phyloP scores from a whole-genome alignment of 2,797 vertebrate species.

The Mus spretus region DNA sequence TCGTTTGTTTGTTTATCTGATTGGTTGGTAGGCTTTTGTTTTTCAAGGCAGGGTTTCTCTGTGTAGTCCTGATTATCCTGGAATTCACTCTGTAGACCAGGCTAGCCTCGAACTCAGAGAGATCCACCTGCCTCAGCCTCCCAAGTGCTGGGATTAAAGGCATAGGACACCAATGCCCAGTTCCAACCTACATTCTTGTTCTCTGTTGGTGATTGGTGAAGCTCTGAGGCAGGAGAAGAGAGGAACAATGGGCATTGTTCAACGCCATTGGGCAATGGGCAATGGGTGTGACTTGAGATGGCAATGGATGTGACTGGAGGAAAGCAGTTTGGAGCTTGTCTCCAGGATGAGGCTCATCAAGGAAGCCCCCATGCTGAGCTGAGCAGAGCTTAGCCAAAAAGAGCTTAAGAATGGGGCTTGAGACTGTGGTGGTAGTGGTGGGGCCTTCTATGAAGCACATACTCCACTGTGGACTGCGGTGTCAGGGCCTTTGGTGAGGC shows the following conservation, averaged over 20 bases:
- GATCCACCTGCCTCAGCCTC: background rate
- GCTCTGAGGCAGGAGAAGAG: background rate
- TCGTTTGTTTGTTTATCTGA: background rate
- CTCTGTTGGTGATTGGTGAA: background rate
- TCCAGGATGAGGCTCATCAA: rapidly evolving
- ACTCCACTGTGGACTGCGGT: background rate
- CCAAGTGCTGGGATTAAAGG: background rate
- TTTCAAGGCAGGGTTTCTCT: background rate
- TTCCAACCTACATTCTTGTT: background rate
- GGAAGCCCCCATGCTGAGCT: background rate
- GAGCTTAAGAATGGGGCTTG: background rate
- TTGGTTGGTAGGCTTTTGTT: background rate
- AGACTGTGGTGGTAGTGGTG: background rate
- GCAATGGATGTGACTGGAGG: background rate
- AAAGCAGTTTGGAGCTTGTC: background rate
- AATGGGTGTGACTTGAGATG: too few relatives aligned
- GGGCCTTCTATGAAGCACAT: rapidly evolving
- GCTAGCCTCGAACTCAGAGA: background rate
- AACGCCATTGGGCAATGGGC: too few relatives aligned
- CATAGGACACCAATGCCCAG: background rate
- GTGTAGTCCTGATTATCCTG: background rate
- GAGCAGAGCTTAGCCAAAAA: background rate
- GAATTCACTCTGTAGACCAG: background rate
- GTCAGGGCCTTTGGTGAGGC: background rate
- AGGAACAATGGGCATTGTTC: too few relatives aligned